Conservation (phyloP, 1,140 invertebrate species). For the Helicoverpa zea region DNA sequence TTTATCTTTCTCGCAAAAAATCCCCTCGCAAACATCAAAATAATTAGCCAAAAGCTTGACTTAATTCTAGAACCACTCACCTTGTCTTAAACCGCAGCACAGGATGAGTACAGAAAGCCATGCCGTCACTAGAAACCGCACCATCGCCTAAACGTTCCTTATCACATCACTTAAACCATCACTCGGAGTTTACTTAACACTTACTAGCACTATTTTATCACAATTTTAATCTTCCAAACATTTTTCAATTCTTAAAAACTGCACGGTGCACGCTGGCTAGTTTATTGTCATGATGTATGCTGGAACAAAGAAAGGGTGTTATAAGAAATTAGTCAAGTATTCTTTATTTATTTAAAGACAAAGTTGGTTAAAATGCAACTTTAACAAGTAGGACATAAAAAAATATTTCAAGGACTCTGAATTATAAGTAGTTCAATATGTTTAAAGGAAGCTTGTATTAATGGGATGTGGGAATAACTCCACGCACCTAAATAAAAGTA, state of each 20-base stretch:
- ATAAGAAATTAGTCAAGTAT: neutral
- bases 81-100: constrained; percentile 58
- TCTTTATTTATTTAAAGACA: neutral
- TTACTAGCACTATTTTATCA: constrained; percentile 58
- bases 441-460: no score
- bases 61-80: constrained; percentile 52
- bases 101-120: constrained; percentile 55
- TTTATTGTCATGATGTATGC: constrained; percentile 52
- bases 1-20: no score
- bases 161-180: constrained; percentile 56
- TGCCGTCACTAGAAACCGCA: constrained; percentile 55
- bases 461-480: no score
- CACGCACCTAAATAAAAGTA: no score
- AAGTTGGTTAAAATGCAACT: no score
- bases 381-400: no score
- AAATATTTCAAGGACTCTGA: no score
- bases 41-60: neutral
- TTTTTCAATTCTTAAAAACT: constrained; percentile 25
- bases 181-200: constrained; percentile 49
- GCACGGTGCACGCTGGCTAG: constrained; percentile 17
- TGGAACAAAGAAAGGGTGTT: constrained; percentile 16
- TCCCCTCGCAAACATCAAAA: no score
- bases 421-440: no score
- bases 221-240: constrained; percentile 51
- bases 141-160: constrained; percentile 62